Evolutionary conservation across 1,140 invertebrate species (phyloP).

Genomic region (Caenorhabditis remanei): DNA sequence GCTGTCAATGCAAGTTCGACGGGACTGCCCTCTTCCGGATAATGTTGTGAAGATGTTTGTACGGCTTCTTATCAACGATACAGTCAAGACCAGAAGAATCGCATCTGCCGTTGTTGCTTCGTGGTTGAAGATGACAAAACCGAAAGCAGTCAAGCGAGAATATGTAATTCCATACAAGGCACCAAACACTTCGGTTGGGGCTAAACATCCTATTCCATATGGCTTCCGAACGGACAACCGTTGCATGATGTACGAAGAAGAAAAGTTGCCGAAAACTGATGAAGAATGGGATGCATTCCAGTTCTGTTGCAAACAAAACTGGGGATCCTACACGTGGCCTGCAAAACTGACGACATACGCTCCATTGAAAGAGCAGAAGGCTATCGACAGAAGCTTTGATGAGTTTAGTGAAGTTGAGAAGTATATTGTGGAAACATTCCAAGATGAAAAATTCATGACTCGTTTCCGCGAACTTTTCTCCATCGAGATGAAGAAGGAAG

Average conservation of each 20-base stretch:
- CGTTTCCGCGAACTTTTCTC: slow-evolving; percentile 85
- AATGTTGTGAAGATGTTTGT: slow-evolving; percentile 80
- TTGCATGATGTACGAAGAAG: slow-evolving; percentile 85
- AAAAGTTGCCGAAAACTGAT: slow-evolving; percentile 81
- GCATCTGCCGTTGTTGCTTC: slow-evolving; percentile 82
- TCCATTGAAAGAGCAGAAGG: slow-evolving; percentile 82
- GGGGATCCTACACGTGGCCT: slow-evolving; percentile 89
- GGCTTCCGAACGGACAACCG: slow-evolving; percentile 83
- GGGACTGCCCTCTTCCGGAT: slow-evolving; percentile 37
- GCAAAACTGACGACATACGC: slow-evolving; percentile 83
- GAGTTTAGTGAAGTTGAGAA: slow-evolving; percentile 80
- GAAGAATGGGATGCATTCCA: slow-evolving; percentile 85
- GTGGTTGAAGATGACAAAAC: slow-evolving; percentile 86
- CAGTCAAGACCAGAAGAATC: slow-evolving; percentile 83
- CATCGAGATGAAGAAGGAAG: slow-evolving; percentile 89
- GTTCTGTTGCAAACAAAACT: slow-evolving; percentile 83
- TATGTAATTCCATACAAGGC: slow-evolving; percentile 78
- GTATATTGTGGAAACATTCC: slow-evolving; percentile 84
- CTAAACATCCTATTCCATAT: slow-evolving; percentile 69
- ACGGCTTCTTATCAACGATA: slow-evolving; percentile 84
- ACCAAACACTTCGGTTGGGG: slow-evolving; percentile 63
- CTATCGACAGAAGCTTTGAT: slow-evolving; percentile 79
- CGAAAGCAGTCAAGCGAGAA: slow-evolving; percentile 82
- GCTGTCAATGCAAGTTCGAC: slow-evolving; percentile 83
- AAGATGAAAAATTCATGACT: slow-evolving; percentile 83